A percentile compares a stretch with the other conserved stretches of the same genome.
phyloP scores from a whole-genome alignment of 2,113 vertebrate genomes.

The Gambusia affinis region DNA sequence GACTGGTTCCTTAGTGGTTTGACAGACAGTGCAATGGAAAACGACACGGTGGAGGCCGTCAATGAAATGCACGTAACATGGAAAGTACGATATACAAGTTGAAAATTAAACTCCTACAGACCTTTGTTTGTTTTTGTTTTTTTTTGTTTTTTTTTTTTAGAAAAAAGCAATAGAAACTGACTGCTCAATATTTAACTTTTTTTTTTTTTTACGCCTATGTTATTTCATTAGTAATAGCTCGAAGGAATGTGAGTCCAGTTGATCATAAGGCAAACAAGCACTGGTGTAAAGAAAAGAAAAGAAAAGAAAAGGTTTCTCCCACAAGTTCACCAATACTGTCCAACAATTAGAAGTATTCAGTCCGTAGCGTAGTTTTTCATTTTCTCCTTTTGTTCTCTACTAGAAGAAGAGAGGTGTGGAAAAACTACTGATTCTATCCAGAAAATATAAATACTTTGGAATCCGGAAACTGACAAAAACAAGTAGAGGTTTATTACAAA shows the following conservation, averaged over 20 bases:
- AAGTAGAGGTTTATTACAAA: neutral
- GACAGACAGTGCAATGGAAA: conserved; percentile 1
- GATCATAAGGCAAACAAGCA: conserved; percentile 38
- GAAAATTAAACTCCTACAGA: neutral
- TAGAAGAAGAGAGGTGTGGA: neutral
- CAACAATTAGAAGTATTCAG: neutral
- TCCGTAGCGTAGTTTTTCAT: neutral
- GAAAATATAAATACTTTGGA: neutral
- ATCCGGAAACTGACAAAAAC: conserved; percentile 16
- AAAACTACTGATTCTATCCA: conserved; percentile 2
- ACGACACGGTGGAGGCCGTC: neutral
- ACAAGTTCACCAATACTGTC: neutral
- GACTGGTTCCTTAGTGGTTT: conserved; percentile 8
- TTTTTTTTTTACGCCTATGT: neutral
- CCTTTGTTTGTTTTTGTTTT: neutral
- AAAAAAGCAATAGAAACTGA: neutral
- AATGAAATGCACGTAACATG: conserved; percentile 22
- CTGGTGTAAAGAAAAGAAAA: neutral
- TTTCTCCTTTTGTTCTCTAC: neutral
- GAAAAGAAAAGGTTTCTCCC: conserved; percentile 9
- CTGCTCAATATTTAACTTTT: neutral
- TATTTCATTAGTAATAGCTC: neutral
- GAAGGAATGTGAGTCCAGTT: neutral
- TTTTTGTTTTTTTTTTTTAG: neutral
- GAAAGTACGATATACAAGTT: neutral